Evolutionary conservation across 2,113 vertebrate species (phyloP), one percentile per base, ranked within the genome.

Genomic region (Ibidorhyncha struthersii): DNA sequence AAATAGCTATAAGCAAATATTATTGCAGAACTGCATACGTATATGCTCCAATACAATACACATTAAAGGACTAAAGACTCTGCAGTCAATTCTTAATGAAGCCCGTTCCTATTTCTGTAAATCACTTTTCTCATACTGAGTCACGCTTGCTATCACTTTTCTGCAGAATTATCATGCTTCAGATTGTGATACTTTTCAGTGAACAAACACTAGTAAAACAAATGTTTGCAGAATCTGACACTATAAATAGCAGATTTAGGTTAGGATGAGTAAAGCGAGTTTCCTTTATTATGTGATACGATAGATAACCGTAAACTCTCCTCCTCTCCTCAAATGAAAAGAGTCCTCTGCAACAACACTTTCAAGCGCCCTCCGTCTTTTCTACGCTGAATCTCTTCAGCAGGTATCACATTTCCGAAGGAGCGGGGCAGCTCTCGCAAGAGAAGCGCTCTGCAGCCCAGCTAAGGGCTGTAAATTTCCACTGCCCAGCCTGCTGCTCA

Each of bases 381-480:
- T 10, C 70, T 74, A 18, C 10, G 1, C 2, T 5, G n/a, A 25
- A 47, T 61, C 73, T 69, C n/a, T 74, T 4, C 34, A 17, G 77
- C 27, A 12, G 86, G 58, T 94, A 90, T 97, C 82, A 45, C 80
- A 6, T 97, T 97, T 93, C 86, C 7, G 4, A 70, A 79, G 34
- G 80, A 82, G 53, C 0, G 2, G 62, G 85, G 92, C 61, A 79
- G 92, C 10, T 95, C 96, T 96, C 65, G 89, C 97, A 96, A 89
- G 69, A 79, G 62, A 93, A 92, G 96, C 10, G 16, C 62, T 65
- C 86, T 25, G 40, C 70, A 87, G 93, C 84, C 91, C 43, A 10
- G 83, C 86, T 40, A 30, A 47, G 52, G 49, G 93, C 93, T 96
- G 98, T 97, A 98, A 98, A 93, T 98, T 98, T 98, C 97, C 98